A percentile compares a stretch with the other conserved stretches of the same genome.
These are phyloP conservation scores for Hemiprocne comata DNA, from an alignment of 2,113 vertebrate genomes.

Conservation along the genomic window DNA sequence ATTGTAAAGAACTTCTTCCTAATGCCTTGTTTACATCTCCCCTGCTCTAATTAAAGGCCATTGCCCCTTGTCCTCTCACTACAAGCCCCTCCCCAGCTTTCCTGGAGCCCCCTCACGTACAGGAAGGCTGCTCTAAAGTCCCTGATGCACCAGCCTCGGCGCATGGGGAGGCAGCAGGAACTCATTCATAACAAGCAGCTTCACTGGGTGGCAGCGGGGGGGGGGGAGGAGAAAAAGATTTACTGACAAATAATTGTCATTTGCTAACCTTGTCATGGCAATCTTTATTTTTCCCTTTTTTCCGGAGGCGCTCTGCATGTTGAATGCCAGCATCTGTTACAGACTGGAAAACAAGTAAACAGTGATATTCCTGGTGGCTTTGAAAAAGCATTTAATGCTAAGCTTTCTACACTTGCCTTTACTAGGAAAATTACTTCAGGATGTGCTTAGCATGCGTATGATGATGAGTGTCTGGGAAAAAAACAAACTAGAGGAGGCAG, in stretches of 20 bases:
- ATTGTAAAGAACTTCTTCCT: too few relatives aligned
- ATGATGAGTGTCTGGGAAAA: constrained; percentile 23
- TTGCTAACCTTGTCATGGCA: constrained; percentile 56
- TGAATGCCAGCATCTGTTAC: constrained; percentile 71
- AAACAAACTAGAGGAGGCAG: neutral
- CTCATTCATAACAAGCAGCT: neutral
- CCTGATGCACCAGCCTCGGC: neutral
- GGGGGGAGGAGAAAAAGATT: neutral
- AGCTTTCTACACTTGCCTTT: constrained; percentile 56
- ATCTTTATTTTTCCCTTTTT: neutral
- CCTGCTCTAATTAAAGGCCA: too few relatives aligned
- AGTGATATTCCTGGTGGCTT: constrained; percentile 69
- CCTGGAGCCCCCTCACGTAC: too few relatives aligned
- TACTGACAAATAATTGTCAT: constrained; percentile 53
- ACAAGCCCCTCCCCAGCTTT: too few relatives aligned
- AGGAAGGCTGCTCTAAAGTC: too few relatives aligned
- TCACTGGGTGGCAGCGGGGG: neutral
- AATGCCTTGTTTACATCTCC: too few relatives aligned
- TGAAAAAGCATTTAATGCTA: constrained; percentile 56
- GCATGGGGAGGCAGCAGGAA: neutral
- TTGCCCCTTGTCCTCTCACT: too few relatives aligned
- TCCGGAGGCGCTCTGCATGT: constrained; percentile 33
- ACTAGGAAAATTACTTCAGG: constrained; percentile 46
- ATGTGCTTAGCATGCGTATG: constrained; percentile 57
- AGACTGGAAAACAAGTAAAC: constrained; percentile 52